Evolutionary conservation across 2,797 vertebrate genomes (phyloP).

Genomic region (Microcaecilia unicolor): DNA sequence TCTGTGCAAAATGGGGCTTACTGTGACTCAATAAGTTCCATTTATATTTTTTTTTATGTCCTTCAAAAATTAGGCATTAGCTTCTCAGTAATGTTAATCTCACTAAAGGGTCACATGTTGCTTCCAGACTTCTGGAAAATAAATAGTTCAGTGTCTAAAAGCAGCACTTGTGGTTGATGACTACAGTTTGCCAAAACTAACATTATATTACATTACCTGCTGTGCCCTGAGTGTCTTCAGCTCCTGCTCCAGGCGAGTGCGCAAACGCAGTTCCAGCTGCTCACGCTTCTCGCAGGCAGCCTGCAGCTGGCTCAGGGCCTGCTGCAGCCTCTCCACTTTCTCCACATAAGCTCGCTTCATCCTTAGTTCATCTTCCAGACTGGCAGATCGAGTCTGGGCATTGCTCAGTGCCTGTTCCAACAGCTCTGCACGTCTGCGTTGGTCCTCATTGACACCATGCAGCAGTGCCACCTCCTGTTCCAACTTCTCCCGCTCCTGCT

Average conservation of each 20-base stretch:
- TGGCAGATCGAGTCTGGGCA: slow-evolving; percentile 66
- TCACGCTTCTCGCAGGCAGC: slow-evolving; percentile 91
- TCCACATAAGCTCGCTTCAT: slow-evolving; percentile 88
- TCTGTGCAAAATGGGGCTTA: too few relatives aligned
- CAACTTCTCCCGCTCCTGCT: slow-evolving; percentile 76
- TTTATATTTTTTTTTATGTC: too few relatives aligned
- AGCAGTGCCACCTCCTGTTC: slow-evolving; percentile 74
- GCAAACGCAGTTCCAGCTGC: slow-evolving; percentile 76
- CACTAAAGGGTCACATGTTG: too few relatives aligned
- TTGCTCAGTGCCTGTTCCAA: slow-evolving; percentile 80
- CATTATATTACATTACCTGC: slow-evolving; percentile 80
- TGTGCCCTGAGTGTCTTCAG: slow-evolving; percentile 84
- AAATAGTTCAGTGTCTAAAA: too few relatives aligned
- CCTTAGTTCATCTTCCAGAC: slow-evolving; percentile 80
- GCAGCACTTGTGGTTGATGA: too few relatives aligned
- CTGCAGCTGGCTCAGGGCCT: slow-evolving; percentile 85
- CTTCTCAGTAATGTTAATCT: too few relatives aligned
- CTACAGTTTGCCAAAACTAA: too few relatives aligned
- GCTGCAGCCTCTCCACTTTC: slow-evolving; percentile 89
- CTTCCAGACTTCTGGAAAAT: too few relatives aligned
- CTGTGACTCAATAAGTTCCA: too few relatives aligned
- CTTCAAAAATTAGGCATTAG: too few relatives aligned
- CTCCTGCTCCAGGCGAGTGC: slow-evolving; percentile 88
- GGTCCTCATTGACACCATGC: slow-evolving; percentile 74
- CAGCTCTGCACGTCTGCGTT: slow-evolving; percentile 72